Evolutionary conservation across 1,140 invertebrate species (phyloP), one percentile per base, ranked within the genome.

Genomic region (Onthophagus taurus): DNA sequence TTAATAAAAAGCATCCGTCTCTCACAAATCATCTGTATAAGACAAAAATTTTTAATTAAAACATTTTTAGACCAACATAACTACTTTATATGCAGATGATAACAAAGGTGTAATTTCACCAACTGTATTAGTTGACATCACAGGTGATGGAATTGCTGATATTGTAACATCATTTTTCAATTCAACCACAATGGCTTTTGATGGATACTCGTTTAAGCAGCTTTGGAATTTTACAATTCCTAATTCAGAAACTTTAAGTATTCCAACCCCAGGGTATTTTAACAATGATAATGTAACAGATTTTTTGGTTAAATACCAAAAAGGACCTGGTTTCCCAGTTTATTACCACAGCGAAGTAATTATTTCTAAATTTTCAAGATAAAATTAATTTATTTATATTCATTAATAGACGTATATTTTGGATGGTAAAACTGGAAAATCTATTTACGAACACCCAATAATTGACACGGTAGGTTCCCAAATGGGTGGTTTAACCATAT

Each of bases 211-310:
- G 2, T 83, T 77, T 48, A 53, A 70, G 33, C 68, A 74, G 47
- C 58, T 89, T 5, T 89, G 85, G 85, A 83, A 83, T 55, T 78
- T 74, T 47, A 76, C 76, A 0, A 69, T 85, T 45, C 74, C 75
- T 4, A 69, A 72, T 47, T 72, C 74, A 13, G 72, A 77, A 61
- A 69, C 74, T 14, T 71, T 70, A 50, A 86, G 84, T 54, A 77
- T 82, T 48, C 85, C 86, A 21, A 78, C 84, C 17, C 83, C 83
- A 13, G 85, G 83, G 4, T 88, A 80, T 61, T 91, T 85, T 50
- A 85, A 89, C 59, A 74, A 78, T 48, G 87, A 90, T 59, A 69
- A 78, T 45, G 65, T 83, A n/a, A 85, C 85, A 0, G 87, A 90
- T 56, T 85, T 91, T 52, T 72, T 89, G 64, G 72, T 91, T 0